These are phyloP conservation scores for Hyperoplus immaculatus DNA, from an alignment of 2,797 vertebrate genomes.

Conservation along the genomic window DNA sequence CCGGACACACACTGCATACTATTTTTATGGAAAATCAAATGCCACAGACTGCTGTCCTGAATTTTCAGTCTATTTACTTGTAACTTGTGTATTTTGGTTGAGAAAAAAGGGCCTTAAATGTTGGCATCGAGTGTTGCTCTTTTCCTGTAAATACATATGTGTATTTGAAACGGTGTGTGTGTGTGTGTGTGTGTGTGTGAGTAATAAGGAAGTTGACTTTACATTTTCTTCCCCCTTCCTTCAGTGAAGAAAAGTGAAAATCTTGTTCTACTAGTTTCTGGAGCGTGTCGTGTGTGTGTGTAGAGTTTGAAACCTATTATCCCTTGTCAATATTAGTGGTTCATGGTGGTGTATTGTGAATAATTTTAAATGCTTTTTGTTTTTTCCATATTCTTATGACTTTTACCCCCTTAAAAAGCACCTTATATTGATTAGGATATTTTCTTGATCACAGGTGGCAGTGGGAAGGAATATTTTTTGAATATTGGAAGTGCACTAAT, in stretches of 20 bases:
- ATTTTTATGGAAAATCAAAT: constrained; percentile 73
- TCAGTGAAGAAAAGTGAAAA: constrained; percentile 76
- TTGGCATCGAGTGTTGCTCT: constrained; percentile 60
- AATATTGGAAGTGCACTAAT: constrained; percentile 52
- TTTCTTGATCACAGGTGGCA: constrained; percentile 78
- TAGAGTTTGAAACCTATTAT: constrained; percentile 72
- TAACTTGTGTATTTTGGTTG: constrained; percentile 62
- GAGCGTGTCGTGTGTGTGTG: constrained; percentile 62
- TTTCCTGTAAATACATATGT: constrained; percentile 66
- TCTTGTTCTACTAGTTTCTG: constrained; percentile 78
- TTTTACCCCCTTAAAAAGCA: constrained; percentile 60
- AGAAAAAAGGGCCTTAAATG: constrained; percentile 57
- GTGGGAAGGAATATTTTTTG: constrained; percentile 48
- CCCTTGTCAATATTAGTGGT: constrained; percentile 68
- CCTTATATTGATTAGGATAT: constrained; percentile 68
- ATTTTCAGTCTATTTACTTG: constrained; percentile 64
- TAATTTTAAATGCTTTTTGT: constrained; percentile 61
- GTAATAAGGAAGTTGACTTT: constrained; percentile 71
- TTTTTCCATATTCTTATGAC: constrained; percentile 48
- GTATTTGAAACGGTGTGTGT: constrained; percentile 54
- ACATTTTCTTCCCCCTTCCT: constrained; percentile 64
- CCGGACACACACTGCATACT: constrained; percentile 58
- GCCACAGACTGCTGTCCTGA: constrained; percentile 62
- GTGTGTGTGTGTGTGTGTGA: too few relatives aligned
- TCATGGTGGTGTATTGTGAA: constrained; percentile 66